Percentiles rank a stretch among this genome's conserved stretches.
Conservation (phyloP, 2,113 vertebrate species). For the Ptychochromis oligacanthus region DNA sequence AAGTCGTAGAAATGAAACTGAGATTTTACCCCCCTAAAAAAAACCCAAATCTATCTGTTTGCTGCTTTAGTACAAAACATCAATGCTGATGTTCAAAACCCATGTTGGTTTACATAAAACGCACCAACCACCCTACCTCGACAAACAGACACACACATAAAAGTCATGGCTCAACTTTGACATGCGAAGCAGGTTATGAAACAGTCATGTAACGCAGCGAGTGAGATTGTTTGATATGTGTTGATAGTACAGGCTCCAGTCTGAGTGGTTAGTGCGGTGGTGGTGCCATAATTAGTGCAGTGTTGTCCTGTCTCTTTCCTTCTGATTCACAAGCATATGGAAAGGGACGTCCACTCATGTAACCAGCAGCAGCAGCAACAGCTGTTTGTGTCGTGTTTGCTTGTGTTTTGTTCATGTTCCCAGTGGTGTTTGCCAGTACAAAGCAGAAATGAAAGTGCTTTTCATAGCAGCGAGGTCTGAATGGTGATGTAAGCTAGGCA, state of each 20-base stretch:
- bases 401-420: slow-evolving; percentile 77
- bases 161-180: slow-evolving; percentile 21
- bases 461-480: slow-evolving; percentile 74
- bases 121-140: slow-evolving; percentile 6
- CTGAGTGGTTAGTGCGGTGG: slow-evolving; percentile 23
- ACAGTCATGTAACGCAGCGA: neutral
- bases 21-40: neutral
- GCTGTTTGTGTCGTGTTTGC: slow-evolving; percentile 77
- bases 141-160: slow-evolving; percentile 32
- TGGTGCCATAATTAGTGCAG: slow-evolving; percentile 55
- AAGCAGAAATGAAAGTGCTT: slow-evolving; percentile 81
- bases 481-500: slow-evolving; percentile 70
- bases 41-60: neutral
- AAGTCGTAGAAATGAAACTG: neutral
- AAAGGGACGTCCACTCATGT: slow-evolving; percentile 58
- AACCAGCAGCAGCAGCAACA: slow-evolving; percentile 63
- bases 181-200: slow-evolving; percentile 9
- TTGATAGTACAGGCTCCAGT: slow-evolving; percentile 5
- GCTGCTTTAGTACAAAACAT: neutral
- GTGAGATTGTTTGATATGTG: slow-evolving; percentile 21
- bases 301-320: slow-evolving; percentile 40
- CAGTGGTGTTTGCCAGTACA: slow-evolving; percentile 71
- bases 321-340: slow-evolving; percentile 60
- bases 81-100: neutral
- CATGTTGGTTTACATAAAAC: slow-evolving; percentile 14